Base-by-base conservation (phyloP, 2,113 vertebrate genomes). In the Cichladusa arquata region DNA sequence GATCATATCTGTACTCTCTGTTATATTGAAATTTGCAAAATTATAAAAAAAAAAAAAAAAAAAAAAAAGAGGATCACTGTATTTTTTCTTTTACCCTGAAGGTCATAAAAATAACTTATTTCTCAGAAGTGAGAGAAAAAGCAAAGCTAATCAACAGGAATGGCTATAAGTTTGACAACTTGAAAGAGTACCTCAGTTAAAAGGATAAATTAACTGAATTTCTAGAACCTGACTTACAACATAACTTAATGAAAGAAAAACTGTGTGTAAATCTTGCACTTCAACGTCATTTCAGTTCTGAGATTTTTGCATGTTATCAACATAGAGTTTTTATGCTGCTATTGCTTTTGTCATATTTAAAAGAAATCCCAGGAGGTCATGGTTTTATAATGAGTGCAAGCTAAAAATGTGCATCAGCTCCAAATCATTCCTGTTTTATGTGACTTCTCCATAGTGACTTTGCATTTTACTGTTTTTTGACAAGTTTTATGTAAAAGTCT, bases 151-250 rank as follows among this genome's bases (percentile, higher is more conserved):
- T 93, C 82, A 91, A 88, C 73, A 73, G 66, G 51, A 91, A 81
- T 38, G 12, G 23, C 40, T 88, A 57, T 66, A 80, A 86, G 4
- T 95, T 92, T 94, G 61, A 90, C 25, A 96, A 29, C 19, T 84
- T 95, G 50, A 90, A 96, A 93, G 73, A 53, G 7, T 88, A 79
- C 38, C 36, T 94, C 50, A 93, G 84, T 88, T 92, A 81, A 96
- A 88, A 81, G 36, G 31, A 79, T 56, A 93, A 81, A 84, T 90
- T 96, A 67, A 42, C 19, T 72, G 33, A 16, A 80, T 82, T 95
- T 84, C 64, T 62, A 71, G 47, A 77, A 90, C 83, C 29, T 82
- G 57, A 38, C 24, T 84, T 74, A 58, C 14, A 88, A 53, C 24
- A 53, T 53, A 93, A 50, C 53, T 34, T 66, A 88, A 93, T 86